Conservation (phyloP, 2,888 invertebrate genomes). For the Pterobdella sp. region DNA sequence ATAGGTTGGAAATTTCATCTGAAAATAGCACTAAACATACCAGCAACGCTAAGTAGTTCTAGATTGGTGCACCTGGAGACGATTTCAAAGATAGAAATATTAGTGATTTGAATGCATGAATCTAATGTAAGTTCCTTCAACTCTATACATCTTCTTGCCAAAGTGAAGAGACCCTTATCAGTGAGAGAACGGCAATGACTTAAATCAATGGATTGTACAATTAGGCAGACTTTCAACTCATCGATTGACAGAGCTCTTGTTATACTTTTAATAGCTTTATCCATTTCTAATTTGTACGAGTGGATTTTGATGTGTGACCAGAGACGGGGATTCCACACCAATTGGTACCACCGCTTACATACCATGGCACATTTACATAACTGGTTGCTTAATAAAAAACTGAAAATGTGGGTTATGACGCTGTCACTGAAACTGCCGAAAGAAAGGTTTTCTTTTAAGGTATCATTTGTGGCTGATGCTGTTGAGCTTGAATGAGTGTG, state of each 20-base stretch:
- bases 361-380: constrained; percentile 66
- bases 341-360: constrained; percentile 66
- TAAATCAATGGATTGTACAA: constrained; percentile 62
- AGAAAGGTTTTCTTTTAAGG: constrained; percentile 33
- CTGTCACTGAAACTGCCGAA: constrained; percentile 59
- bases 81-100: constrained; percentile 69
- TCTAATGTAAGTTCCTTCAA: constrained; percentile 72
- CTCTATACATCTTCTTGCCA: constrained; percentile 72
- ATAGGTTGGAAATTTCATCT: background rate
- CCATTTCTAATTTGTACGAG: constrained; percentile 55
- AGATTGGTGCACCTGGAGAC: constrained; percentile 70
- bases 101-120: constrained; percentile 66
- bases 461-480: constrained; percentile 32
- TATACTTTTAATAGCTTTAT: constrained; percentile 58
- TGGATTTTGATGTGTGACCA: constrained; percentile 65
- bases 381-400: constrained; percentile 64
- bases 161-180: constrained; percentile 67
- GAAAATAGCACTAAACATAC: constrained; percentile 48
- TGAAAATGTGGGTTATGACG: constrained; percentile 63
- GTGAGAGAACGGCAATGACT: constrained; percentile 66
- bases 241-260: constrained; percentile 62
- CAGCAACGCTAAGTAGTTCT: constrained; percentile 69
- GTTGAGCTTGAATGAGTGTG: constrained; percentile 32
- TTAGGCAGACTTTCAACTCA: constrained; percentile 62
- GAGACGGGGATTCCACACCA: constrained; percentile 69